Evolutionary conservation across 2,888 invertebrate genomes (phyloP), one percentile per base, ranked within the genome.

Genomic region (Charanyca ferruginea): DNA sequence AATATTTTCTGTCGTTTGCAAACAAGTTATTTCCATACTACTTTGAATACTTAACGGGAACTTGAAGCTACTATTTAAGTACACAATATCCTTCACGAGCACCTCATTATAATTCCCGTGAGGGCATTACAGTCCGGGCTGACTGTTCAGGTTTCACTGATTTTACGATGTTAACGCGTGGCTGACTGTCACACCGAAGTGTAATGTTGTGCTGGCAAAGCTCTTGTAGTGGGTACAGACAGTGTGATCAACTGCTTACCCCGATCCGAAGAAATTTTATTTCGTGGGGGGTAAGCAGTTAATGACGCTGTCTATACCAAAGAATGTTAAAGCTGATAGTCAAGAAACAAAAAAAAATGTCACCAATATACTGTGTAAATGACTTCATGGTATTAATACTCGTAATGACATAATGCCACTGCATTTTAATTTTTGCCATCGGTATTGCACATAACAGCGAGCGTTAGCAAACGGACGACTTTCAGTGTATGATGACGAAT

Each of bases 71-170:
- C 25, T 44, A 51, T 59, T 59, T 55, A 66, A 61, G 54, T 57
- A 23, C 18, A 64, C 38, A 48, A 52, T 57, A 60, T 63, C 32
- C 45, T 49, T 63, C 79, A 73, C 73, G 72, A 89, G 85, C 76
- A 83, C 86, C 87, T 90, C 88, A 88, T 90, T 90, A 90, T 88
- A 87, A 89, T 89, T 88, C 87, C 78, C 70, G 71, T 74, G 79
- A 79, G 77, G 79, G 80, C 83, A 85, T 88, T 87, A 89, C 85
- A 86, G 88, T 87, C 83, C 74, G 69, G 73, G 66, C 71, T 61
- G 79, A 72, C 81, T 82, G 83, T 87, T 89, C 83, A 77, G 86
- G 87, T 89, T 88, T 87, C 87, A 84, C 80, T 84, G 86, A 90
- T 89, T 90, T 90, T 84, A 89, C 81, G 86, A 84, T 79, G 81